Evolutionary conservation across 1,140 invertebrate species (phyloP), one percentile per base, ranked within the genome.

Genomic region (Euborellia annulipes): DNA sequence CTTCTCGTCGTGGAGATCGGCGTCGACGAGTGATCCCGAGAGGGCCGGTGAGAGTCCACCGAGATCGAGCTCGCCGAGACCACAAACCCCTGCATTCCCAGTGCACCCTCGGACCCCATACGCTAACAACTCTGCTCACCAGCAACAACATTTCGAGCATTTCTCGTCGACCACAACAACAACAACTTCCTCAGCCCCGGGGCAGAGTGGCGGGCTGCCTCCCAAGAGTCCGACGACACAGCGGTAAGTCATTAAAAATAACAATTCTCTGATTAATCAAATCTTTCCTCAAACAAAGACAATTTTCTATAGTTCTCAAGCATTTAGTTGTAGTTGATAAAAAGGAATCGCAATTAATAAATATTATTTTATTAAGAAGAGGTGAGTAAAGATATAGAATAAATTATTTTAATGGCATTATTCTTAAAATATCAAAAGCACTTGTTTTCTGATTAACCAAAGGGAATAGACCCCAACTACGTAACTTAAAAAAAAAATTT

Each of bases 1-100:
- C 19, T 60, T 68, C 38, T 69, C 70, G 50, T 71, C 76, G 43
- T 77, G 72, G 73, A 65, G 70, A 41, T 70, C 72, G 46, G 66
- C 69, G 45, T 70, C 70, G 38, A 59, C 65, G 16, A 75, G 71
- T 55, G 62, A 63, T 18, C 17, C 42, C 1, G 47, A 41, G 3
- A 75, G 71, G 55, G 71, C 70, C 52, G 58, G 60, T 6, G 68
- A 62, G 56, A 70, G 58, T 20, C 57, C 63, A 32, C 51, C 64
- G 44, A 53, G 65, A 49, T 61, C 64, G 48, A 55, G 68, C 56
- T 55, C 65, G 62, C 62, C 72, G 16, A 62, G 87, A 45, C 84
- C 85, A 17, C 79, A 85, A 60, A 92, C 88, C 2, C 88, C 88
- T 16, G 82, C 82, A 36, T 93, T 92, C 67, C 88, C 88, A 27